Evolutionary conservation across 2,888 invertebrate genomes (phyloP).

Genomic region (Erannis defoliaria): DNA sequence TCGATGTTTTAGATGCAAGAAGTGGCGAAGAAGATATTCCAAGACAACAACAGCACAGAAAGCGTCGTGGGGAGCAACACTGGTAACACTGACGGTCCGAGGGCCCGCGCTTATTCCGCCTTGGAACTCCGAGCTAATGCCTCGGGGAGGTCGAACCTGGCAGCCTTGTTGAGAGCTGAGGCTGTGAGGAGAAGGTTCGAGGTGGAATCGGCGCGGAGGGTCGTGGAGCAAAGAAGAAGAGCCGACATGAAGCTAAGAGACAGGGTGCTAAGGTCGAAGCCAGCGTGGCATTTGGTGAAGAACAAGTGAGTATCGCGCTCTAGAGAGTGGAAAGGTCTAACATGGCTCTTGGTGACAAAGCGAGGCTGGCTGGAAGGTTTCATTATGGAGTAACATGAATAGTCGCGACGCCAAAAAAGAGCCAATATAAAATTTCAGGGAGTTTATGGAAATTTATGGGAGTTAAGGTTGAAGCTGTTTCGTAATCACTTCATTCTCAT

Average conservation of each 20-base stretch:
- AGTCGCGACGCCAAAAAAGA: background rate
- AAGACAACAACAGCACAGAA: slow-evolving; percentile 69
- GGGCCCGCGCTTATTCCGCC: slow-evolving; percentile 78
- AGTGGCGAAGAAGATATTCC: slow-evolving; percentile 71
- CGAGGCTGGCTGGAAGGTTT: too few species aligned
- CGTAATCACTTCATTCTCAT: too few species aligned
- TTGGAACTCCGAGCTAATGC: slow-evolving; percentile 73
- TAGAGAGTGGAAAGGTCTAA: too few species aligned
- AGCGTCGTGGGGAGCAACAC: slow-evolving; percentile 58
- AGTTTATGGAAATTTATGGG: too few species aligned
- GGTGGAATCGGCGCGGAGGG: slow-evolving; percentile 85
- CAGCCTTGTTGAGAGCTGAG: slow-evolving; percentile 89
- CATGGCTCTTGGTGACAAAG: too few species aligned
- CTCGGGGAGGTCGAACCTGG: slow-evolving; percentile 87
- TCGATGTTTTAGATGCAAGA: slow-evolving; percentile 71
- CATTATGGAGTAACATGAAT: too few species aligned
- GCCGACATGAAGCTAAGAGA: slow-evolving; percentile 87
- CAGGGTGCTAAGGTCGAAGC: slow-evolving; percentile 87
- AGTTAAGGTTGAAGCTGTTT: too few species aligned
- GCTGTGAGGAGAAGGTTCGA: slow-evolving; percentile 88
- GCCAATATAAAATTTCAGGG: background rate
- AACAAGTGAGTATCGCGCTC: slow-evolving; percentile 75
- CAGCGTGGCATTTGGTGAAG: slow-evolving; percentile 90
- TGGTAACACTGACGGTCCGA: slow-evolving; percentile 58
- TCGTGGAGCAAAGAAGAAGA: slow-evolving; percentile 87